These are phyloP conservation scores for Manacus vitellinus DNA, from an alignment of 2,113 vertebrate genomes.

Conservation along the genomic window DNA sequence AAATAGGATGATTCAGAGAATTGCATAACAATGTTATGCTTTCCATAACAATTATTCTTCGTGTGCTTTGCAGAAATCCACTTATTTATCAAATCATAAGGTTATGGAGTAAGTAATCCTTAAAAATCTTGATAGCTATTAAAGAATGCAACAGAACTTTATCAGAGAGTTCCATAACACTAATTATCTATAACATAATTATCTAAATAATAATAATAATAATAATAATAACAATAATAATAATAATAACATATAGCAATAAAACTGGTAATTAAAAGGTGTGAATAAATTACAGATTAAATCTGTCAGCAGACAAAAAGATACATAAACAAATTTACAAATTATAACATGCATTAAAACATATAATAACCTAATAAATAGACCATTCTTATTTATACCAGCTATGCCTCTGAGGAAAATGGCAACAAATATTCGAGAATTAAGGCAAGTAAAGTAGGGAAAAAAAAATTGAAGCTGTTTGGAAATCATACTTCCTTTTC, in stretches of 20 bases:
- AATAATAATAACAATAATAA: not conserved
- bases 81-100: not conserved
- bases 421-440: not conserved
- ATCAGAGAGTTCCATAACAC: not conserved
- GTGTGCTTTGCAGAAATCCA: not conserved
- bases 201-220: not conserved
- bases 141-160: not conserved
- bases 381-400: not conserved
- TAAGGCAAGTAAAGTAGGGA: not conserved
- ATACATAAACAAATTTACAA: not conserved
- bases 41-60: not conserved
- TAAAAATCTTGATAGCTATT: not conserved
- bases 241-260: not conserved
- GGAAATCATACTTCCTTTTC: not conserved
- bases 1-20: not conserved
- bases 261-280: not conserved
- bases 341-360: not conserved
- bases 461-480: not conserved
- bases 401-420: not conserved
- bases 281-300: not conserved
- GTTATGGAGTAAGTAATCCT: not conserved
- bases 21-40: not conserved
- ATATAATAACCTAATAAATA: not conserved
- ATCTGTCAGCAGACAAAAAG: not conserved
- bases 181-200: not conserved